Percentiles rank a stretch among this genome's conserved stretches.
Conservation (phyloP, 2,888 invertebrate species). For the Iphiclides podalirius region DNA sequence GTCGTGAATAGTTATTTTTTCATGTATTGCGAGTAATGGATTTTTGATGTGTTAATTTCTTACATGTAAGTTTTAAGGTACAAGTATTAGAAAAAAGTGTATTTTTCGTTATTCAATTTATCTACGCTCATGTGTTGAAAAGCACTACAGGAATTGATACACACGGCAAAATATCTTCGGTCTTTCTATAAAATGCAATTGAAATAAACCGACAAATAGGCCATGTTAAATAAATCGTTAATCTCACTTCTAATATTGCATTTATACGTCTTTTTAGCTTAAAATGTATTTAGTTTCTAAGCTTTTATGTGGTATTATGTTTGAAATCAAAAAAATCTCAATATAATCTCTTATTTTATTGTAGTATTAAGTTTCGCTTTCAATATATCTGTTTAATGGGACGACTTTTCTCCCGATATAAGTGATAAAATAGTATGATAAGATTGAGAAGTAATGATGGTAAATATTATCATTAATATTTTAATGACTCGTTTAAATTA, state of each 20-base stretch:
- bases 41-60: constrained; percentile 21
- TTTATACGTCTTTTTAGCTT: neutral
- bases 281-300: no score
- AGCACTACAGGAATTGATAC: no score
- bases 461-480: constrained; percentile 10
- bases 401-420: constrained; percentile 2
- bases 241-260: no score
- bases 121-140: neutral
- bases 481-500: constrained; percentile 1
- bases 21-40: neutral
- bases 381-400: constrained; percentile 16
- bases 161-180: no score
- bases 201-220: no score
- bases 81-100: neutral
- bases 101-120: constrained; percentile 1
- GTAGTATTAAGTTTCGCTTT: constrained; percentile 10
- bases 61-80: neutral
- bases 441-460: constrained; percentile 1
- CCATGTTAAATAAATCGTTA: no score
- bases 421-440: constrained; percentile 15
- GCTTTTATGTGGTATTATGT: no score
- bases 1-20: constrained; percentile 8
- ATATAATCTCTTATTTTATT: no score
- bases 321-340: no score
- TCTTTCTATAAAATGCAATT: no score